A percentile compares a stretch with the other conserved stretches of the same genome.
phyloP scores from a whole-genome alignment of 2,888 invertebrate genomes.

The Xylota segnis region DNA sequence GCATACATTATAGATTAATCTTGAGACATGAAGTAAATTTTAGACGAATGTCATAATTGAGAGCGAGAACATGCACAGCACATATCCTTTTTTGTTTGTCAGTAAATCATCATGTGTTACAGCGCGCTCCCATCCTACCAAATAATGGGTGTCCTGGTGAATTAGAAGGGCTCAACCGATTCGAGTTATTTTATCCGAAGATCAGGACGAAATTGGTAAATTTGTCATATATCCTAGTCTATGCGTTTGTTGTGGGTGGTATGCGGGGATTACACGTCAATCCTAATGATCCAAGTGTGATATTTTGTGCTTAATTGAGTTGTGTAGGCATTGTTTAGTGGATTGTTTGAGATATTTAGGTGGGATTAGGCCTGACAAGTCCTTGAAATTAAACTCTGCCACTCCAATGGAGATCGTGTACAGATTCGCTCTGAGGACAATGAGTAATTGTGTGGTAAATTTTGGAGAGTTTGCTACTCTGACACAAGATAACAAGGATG shows the following conservation, averaged over 20 bases:
- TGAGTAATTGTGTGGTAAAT: slow-evolving; percentile 10
- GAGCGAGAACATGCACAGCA: background rate
- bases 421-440: slow-evolving; percentile 9
- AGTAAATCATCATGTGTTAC: background rate
- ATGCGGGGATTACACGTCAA: slow-evolving; percentile 18
- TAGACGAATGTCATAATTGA: slow-evolving; percentile 39
- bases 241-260: background rate
- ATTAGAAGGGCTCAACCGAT: slow-evolving; percentile 26
- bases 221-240: slow-evolving; percentile 6
- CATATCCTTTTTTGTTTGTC: background rate
- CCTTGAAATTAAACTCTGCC: slow-evolving; percentile 19
- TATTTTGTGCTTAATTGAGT: slow-evolving; percentile 48
- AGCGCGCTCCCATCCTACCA: background rate
- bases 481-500: background rate
- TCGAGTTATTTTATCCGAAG: slow-evolving; percentile 36
- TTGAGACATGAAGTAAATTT: slow-evolving; percentile 38
- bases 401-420: background rate
- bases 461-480: background rate
- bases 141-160: slow-evolving; percentile 12
- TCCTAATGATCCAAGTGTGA: slow-evolving; percentile 47
- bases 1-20: slow-evolving; percentile 36
- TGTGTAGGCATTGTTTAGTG: slow-evolving; percentile 16
- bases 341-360: slow-evolving; percentile 1
- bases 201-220: slow-evolving; percentile 40
- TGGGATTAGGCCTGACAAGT: slow-evolving; percentile 7